A percentile compares a stretch with the other conserved stretches of the same genome.
phyloP scores from a whole-genome alignment of 2,888 invertebrate genomes.

The Agonopterix arenella region DNA sequence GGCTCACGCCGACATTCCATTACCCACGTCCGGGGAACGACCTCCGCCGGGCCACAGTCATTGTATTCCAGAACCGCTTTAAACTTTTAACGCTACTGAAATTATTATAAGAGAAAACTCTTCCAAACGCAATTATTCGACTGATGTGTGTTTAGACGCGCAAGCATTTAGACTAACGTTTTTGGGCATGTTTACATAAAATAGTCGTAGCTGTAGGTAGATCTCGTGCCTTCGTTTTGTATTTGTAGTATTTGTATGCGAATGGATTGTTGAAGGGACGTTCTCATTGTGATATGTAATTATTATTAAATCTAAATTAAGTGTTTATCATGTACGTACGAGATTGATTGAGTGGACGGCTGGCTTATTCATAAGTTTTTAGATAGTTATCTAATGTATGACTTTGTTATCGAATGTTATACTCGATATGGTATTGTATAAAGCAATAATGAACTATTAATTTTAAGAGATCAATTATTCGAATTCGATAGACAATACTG shows the following conservation, averaged over 20 bases:
- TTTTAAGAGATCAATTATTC: constrained; percentile 60
- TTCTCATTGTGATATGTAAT: constrained; percentile 76
- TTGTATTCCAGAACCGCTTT: constrained; percentile 71
- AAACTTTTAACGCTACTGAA: constrained; percentile 53
- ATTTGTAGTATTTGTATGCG: constrained; percentile 64
- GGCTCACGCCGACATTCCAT: constrained; percentile 68
- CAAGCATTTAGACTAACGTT: constrained; percentile 61
- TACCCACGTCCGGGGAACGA: constrained; percentile 63
- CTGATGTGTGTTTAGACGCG: constrained; percentile 46
- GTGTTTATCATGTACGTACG: constrained; percentile 69
- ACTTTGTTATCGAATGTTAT: constrained; percentile 62
- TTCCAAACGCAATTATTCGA: constrained; percentile 55
- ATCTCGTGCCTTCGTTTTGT: constrained; percentile 74
- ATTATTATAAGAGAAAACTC: constrained; percentile 41
- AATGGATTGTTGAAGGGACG: constrained; percentile 66
- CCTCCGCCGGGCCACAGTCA: constrained; percentile 57
- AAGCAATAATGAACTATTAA: constrained; percentile 70
- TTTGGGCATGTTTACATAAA: constrained; percentile 56
- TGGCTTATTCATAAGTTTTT: constrained; percentile 53
- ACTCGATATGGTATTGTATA: constrained; percentile 71
- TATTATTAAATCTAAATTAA: constrained; percentile 75
- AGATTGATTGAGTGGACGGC: constrained; percentile 60
- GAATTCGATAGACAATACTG: constrained; percentile 62
- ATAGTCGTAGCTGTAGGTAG: constrained; percentile 68
- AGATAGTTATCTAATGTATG: constrained; percentile 48